Evolutionary conservation across 2,888 invertebrate species (phyloP).

Genomic region (Epiblema foenella): DNA sequence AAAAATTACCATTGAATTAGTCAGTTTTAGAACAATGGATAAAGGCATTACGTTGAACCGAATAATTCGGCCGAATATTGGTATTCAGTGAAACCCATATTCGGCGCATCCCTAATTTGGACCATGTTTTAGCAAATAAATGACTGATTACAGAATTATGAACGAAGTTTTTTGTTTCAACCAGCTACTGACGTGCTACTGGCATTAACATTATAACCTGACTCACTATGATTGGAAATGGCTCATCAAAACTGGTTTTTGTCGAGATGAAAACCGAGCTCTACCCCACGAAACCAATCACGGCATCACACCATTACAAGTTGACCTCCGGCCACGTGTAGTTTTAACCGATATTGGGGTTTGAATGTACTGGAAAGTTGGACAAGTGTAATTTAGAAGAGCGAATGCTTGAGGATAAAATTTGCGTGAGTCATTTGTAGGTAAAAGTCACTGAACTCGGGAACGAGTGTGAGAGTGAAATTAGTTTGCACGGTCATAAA

Average conservation of each 20-base stretch:
- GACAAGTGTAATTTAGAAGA: background rate
- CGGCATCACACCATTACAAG: background rate
- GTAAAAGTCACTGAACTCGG: slow-evolving; percentile 29
- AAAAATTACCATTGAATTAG: too few species aligned
- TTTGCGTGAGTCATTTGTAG: slow-evolving; percentile 40
- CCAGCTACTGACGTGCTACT: slow-evolving; percentile 1
- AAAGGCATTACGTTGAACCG: too few species aligned
- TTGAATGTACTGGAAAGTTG: background rate
- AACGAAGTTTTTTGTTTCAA: background rate
- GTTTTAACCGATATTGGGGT: background rate
- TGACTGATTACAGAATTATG: too few species aligned
- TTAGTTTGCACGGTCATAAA: too few species aligned
- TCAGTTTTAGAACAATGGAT: too few species aligned
- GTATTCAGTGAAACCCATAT: too few species aligned
- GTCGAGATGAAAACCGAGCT: slow-evolving; percentile 27
- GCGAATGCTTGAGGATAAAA: slow-evolving; percentile 34
- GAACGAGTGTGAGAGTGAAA: slow-evolving; percentile 9
- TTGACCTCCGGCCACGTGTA: background rate
- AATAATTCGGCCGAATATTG: too few species aligned
- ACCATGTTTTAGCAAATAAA: too few species aligned
- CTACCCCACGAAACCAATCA: background rate
- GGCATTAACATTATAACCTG: slow-evolving; percentile 7
- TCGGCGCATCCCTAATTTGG: too few species aligned
- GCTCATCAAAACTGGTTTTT: slow-evolving; percentile 36
- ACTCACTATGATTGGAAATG: slow-evolving; percentile 32